Evolutionary conservation across 2,888 invertebrate species (phyloP).

Genomic region (Hypselothyrea guttata): DNA sequence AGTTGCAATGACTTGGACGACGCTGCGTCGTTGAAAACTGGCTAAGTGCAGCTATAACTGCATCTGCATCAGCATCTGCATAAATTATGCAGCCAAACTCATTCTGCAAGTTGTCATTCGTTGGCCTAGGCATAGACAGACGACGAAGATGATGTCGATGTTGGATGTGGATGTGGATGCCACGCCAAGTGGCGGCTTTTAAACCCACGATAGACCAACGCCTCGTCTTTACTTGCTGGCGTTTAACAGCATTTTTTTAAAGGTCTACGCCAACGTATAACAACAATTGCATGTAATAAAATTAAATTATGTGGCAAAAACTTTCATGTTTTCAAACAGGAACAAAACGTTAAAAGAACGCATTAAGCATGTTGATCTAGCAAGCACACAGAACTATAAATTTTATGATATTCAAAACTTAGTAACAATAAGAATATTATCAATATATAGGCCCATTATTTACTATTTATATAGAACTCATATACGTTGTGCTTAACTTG

Average conservation of each 20-base stretch:
- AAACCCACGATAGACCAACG: slow-evolving; percentile 54
- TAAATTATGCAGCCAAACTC: slow-evolving; percentile 68
- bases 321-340: background rate
- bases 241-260: slow-evolving; percentile 43
- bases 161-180: slow-evolving; percentile 38
- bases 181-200: slow-evolving; percentile 23
- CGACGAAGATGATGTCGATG: slow-evolving; percentile 28
- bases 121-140: slow-evolving; percentile 27
- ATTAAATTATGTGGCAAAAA: slow-evolving; percentile 29
- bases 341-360: background rate
- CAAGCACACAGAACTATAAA: too few relatives aligned
- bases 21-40: slow-evolving; percentile 21
- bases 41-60: slow-evolving; percentile 24
- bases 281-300: slow-evolving; percentile 28
- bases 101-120: slow-evolving; percentile 72
- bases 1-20: slow-evolving; percentile 25
- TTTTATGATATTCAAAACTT: too few relatives aligned
- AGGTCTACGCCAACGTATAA: slow-evolving; percentile 46
- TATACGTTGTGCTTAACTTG: too few relatives aligned
- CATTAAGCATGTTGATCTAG: too few relatives aligned
- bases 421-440: too few relatives aligned
- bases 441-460: too few relatives aligned
- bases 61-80: slow-evolving; percentile 57
- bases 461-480: too few relatives aligned
- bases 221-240: slow-evolving; percentile 25